Evolutionary conservation across 2,888 invertebrate genomes (phyloP).

Genomic region (Cybosia mesomella): DNA sequence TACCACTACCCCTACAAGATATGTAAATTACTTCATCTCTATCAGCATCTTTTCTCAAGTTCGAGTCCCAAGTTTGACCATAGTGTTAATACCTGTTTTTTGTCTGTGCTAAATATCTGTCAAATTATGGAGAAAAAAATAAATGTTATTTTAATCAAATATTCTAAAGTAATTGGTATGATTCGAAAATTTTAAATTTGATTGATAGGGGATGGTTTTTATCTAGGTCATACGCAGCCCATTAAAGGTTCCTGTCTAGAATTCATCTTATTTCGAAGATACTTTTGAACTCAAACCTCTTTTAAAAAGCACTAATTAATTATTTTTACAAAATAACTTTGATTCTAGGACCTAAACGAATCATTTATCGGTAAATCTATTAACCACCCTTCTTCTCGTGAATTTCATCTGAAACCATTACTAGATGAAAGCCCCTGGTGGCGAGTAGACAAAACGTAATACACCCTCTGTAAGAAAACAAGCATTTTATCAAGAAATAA

Average conservation of each 20-base stretch:
- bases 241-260: background rate
- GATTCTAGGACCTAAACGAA: background rate
- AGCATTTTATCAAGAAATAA: background rate
- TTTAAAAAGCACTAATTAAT: background rate
- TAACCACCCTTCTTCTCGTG: background rate
- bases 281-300: background rate
- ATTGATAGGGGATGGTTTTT: background rate
- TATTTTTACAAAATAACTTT: background rate
- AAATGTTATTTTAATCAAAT: background rate
- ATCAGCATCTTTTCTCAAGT: background rate
- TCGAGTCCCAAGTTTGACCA: background rate
- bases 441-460: slow-evolving; percentile 5
- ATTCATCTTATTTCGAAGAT: background rate
- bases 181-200: background rate
- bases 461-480: background rate
- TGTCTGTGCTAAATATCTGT: background rate
- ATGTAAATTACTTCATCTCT: background rate
- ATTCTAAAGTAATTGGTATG: background rate
- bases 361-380: background rate
- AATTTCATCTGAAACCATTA: background rate
- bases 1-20: background rate
- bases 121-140: background rate
- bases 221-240: background rate
- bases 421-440: background rate
- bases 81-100: background rate